phyloP scores from a whole-genome alignment of 2,797 vertebrate species.

The Erithacus rubecula region DNA sequence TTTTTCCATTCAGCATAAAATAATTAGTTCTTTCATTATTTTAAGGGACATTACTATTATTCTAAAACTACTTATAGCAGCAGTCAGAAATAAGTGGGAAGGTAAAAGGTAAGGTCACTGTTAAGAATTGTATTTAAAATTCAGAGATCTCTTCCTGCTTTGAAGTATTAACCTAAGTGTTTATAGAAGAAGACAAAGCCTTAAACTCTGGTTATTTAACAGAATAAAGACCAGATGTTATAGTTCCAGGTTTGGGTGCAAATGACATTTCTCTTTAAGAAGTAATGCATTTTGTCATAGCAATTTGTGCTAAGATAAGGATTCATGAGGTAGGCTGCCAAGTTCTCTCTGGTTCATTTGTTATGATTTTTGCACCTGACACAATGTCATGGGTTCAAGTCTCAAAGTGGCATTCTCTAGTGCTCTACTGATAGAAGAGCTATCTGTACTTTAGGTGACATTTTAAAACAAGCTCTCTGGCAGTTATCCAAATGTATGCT shows the following conservation, averaged over 20 bases:
- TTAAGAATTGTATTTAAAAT: background rate
- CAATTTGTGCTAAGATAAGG: constrained; percentile 26
- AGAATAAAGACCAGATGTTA: background rate
- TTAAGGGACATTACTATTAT: background rate
- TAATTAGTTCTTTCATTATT: background rate
- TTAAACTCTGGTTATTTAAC: background rate
- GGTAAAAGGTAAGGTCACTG: background rate
- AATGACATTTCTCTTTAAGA: background rate
- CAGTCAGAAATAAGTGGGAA: background rate
- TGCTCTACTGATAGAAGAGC: background rate
- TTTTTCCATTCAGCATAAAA: background rate
- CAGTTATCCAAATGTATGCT: constrained; percentile 33
- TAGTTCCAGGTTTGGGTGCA: background rate
- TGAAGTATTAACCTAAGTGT: background rate
- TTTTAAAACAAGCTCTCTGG: constrained; percentile 51
- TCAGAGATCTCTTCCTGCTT: background rate
- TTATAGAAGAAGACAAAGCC: background rate
- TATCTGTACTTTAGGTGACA: constrained; percentile 34
- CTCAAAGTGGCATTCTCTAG: background rate
- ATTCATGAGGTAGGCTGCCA: background rate
- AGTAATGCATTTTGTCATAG: background rate
- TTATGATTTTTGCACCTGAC: constrained; percentile 28
- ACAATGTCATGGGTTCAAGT: constrained; percentile 16
- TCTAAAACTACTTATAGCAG: background rate
- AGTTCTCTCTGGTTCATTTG: constrained; percentile 21